Conservation (phyloP, 2,888 invertebrate species). For the Eristalis intricaria region DNA sequence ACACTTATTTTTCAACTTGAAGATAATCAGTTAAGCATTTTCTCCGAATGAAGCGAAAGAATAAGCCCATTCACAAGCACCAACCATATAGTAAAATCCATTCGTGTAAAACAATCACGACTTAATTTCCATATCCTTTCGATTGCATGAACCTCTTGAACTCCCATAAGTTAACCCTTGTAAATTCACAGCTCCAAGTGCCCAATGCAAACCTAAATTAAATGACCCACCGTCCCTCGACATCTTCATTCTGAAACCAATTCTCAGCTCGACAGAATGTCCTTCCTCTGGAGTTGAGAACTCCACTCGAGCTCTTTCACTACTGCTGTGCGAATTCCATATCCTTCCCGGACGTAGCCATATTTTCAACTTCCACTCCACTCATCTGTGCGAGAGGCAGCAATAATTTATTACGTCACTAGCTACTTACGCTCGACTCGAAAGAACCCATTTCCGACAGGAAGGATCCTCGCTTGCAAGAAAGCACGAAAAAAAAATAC, state of each 20-base stretch:
- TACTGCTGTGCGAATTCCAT: not conserved
- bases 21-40: too few species aligned
- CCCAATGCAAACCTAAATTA: not conserved
- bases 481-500: not conserved
- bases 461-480: slow-evolving; percentile 3
- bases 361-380: not conserved
- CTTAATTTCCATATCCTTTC: too few species aligned
- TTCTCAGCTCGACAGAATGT: not conserved
- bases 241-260: not conserved
- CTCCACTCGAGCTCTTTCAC: not conserved
- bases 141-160: not conserved
- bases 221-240: not conserved
- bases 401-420: slow-evolving; percentile 39
- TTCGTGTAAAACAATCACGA: too few species aligned
- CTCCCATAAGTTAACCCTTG: not conserved
- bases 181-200: not conserved
- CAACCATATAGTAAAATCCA: too few species aligned
- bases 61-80: too few species aligned
- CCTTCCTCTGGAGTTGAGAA: not conserved
- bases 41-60: too few species aligned
- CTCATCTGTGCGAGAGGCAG: not conserved
- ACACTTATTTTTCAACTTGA: too few species aligned
- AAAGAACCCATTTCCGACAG: slow-evolving; percentile 34
- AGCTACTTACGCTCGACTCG: slow-evolving; percentile 39
- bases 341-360: not conserved